Percentiles rank a stretch among this genome's conserved stretches.
phyloP scores from a whole-genome alignment of 1,140 invertebrate genomes.

The Eubasilissa regina region DNA sequence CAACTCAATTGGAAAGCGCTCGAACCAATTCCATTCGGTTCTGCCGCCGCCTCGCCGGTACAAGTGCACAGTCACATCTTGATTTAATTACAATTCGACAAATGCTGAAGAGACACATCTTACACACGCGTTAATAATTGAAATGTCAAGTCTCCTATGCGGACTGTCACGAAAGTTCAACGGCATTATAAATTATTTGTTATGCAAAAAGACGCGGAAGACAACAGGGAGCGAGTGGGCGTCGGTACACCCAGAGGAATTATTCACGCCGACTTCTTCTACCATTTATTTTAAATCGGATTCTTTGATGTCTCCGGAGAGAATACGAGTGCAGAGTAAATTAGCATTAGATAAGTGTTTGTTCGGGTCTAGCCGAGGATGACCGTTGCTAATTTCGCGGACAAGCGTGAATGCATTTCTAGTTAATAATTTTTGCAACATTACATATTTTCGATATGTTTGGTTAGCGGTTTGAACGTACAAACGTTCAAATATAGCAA shows the following conservation, averaged over 20 bases:
- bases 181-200: conserved; percentile 35
- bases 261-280: neutral
- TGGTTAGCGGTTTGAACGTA: too few relatives aligned
- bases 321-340: too few relatives aligned
- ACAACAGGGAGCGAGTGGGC: conserved; percentile 27
- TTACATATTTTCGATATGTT: too few relatives aligned
- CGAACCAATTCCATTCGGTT: neutral
- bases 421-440: too few relatives aligned
- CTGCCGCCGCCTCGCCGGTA: neutral
- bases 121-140: conserved; percentile 33
- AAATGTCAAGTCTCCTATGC: conserved; percentile 23
- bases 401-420: too few relatives aligned
- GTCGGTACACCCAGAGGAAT: conserved; percentile 2
- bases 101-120: conserved; percentile 19
- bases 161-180: conserved; percentile 33
- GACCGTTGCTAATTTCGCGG: too few relatives aligned
- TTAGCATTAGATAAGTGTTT: too few relatives aligned
- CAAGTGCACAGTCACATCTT: neutral
- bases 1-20: neutral
- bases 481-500: too few relatives aligned
- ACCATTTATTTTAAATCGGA: too few relatives aligned
- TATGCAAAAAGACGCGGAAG: conserved; percentile 30
- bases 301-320: too few relatives aligned
- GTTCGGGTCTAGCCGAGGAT: too few relatives aligned
- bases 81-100: conserved; percentile 13